A percentile compares a stretch with the other conserved stretches of the same genome.
These are phyloP conservation scores for Atta cephalotes DNA, from an alignment of 1,140 invertebrate species.

Conservation along the genomic window DNA sequence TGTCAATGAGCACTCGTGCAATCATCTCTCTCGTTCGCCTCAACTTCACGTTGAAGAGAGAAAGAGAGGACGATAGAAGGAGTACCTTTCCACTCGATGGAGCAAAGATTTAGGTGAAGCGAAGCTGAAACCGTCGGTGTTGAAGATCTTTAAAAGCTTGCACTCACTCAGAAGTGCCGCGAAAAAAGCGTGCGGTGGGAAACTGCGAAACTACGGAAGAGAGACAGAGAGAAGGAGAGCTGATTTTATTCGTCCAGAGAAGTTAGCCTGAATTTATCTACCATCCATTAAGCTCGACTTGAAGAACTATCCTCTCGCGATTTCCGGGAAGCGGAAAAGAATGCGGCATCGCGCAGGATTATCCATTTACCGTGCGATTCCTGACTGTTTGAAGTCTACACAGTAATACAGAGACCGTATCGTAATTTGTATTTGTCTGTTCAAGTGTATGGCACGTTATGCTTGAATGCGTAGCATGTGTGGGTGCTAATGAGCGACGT, in stretches of 20 bases:
- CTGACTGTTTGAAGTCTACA: neutral
- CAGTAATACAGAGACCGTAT: neutral
- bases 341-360: slow-evolving; percentile 19
- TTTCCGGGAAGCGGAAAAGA: slow-evolving; percentile 20
- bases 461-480: neutral
- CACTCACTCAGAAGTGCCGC: slow-evolving; percentile 52
- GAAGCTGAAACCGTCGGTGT: slow-evolving; percentile 62
- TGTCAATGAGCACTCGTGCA: slow-evolving; percentile 16
- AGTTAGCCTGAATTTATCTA: slow-evolving; percentile 55
- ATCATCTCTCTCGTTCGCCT: neutral
- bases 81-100: slow-evolving; percentile 71
- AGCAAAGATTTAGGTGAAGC: slow-evolving; percentile 77
- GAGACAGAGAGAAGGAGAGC: slow-evolving; percentile 30
- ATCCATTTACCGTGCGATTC: slow-evolving; percentile 29
- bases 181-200: slow-evolving; percentile 34
- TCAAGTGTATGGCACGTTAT: neutral
- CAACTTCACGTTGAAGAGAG: neutral
- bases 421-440: neutral
- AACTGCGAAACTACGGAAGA: slow-evolving; percentile 5
- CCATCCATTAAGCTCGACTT: slow-evolving; percentile 48
- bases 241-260: slow-evolving; percentile 49
- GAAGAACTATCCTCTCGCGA: slow-evolving; percentile 16
- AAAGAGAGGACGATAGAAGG: neutral
- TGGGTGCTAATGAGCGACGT: slow-evolving; percentile 10
- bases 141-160: slow-evolving; percentile 77